A percentile compares a stretch with the other conserved stretches of the same genome.
phyloP scores from a whole-genome alignment of 2,113 vertebrate species.

The Psilopogon haemacephalus region DNA sequence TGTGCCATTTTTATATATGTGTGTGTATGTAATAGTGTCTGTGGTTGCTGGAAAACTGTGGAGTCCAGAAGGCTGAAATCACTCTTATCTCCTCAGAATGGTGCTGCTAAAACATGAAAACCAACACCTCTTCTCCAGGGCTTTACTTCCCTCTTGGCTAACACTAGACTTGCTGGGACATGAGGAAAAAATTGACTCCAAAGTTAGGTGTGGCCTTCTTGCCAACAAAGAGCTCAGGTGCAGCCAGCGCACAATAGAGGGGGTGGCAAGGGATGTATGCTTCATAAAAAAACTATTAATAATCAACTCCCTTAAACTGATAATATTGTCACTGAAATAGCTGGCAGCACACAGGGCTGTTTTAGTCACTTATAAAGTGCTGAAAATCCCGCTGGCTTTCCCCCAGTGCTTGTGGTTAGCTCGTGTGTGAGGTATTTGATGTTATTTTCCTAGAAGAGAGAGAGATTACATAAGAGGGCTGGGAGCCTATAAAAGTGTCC shows the following conservation, averaged over 20 bases:
- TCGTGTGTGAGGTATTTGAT: neutral
- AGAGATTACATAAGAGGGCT: slow-evolving; percentile 5
- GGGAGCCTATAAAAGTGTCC: slow-evolving; percentile 44
- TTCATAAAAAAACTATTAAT: neutral
- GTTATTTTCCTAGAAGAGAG: slow-evolving; percentile 14
- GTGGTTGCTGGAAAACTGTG: neutral
- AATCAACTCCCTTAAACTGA: slow-evolving; percentile 2
- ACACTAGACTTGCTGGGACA: neutral
- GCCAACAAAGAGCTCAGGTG: neutral
- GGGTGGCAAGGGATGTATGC: neutral
- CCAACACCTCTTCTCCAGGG: rapidly evolving
- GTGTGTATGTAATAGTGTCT: neutral
- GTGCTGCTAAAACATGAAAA: neutral
- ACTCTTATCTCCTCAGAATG: neutral
- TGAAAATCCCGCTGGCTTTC: slow-evolving; percentile 28
- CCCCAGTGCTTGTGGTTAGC: neutral
- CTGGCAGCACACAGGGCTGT: neutral
- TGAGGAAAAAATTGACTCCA: neutral
- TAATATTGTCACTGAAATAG: neutral
- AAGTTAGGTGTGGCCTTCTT: neutral
- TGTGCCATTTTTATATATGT: neutral
- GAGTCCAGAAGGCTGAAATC: neutral
- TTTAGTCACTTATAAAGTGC: neutral
- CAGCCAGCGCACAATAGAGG: rapidly evolving
- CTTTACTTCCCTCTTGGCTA: neutral